Conservation (phyloP, 1,140 invertebrate species). For the Portunus trituberculatus region DNA sequence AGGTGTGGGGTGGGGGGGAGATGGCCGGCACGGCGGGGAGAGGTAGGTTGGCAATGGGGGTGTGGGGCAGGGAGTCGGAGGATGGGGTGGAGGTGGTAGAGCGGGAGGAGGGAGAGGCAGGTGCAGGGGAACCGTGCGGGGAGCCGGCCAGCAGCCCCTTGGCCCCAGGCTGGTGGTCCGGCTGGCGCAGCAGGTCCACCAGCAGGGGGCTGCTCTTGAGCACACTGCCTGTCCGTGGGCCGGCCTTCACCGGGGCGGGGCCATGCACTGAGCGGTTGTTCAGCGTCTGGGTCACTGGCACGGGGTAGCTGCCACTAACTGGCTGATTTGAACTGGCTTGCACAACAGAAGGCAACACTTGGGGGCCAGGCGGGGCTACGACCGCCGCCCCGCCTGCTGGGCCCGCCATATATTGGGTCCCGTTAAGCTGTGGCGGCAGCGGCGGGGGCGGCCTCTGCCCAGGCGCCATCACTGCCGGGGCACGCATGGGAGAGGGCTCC, state of each 20-base stretch:
- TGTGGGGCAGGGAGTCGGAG: conserved; percentile 72
- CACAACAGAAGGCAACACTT: conserved; percentile 63
- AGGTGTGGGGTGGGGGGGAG: conserved; percentile 63
- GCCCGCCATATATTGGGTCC: conserved; percentile 60
- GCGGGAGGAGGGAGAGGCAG: conserved; percentile 69
- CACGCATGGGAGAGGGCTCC: conserved; percentile 75
- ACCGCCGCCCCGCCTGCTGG: conserved; percentile 34
- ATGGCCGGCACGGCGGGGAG: conserved; percentile 72
- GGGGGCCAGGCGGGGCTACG: conserved; percentile 48
- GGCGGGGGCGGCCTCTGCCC: conserved; percentile 58
- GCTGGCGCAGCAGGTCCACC: conserved; percentile 76
- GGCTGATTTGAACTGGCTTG: conserved; percentile 65
- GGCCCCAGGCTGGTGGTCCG: conserved; percentile 70
- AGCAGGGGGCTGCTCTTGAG: conserved; percentile 76
- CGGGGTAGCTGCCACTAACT: conserved; percentile 55
- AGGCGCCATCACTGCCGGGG: conserved; percentile 46
- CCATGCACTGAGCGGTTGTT: conserved; percentile 51
- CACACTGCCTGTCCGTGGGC: conserved; percentile 65
- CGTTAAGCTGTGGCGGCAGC: conserved; percentile 63
- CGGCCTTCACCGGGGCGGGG: conserved; percentile 44
- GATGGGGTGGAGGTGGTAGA: conserved; percentile 73
- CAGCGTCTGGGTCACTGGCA: conserved; percentile 63
- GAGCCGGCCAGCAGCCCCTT: conserved; percentile 63
- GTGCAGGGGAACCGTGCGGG: conserved; percentile 70
- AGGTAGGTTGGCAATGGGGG: conserved; percentile 69